Base-by-base conservation (phyloP, 2,113 vertebrate genomes). In the Oreochromis niloticus region DNA sequence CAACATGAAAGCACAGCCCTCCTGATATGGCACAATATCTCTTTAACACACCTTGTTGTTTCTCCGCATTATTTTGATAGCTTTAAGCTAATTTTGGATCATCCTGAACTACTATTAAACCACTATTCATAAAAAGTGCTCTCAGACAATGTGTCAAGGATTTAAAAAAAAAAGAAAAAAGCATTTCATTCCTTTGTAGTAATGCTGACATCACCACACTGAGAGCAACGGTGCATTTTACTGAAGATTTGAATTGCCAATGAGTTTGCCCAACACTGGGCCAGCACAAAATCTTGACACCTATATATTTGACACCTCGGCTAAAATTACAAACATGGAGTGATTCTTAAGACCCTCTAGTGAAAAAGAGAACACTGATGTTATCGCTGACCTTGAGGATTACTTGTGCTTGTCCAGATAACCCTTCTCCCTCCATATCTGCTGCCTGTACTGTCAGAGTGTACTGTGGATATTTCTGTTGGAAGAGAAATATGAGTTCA, bases 281-380 rank as follows among this genome's bases (percentile, higher is more conserved):
- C 7, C 34, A 39, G 63, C 10, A 11, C 63, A 68, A 34, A 41
- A 39, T 39, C 11, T 68, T 11, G 22, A 22, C 22, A 22, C 22
- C 22, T 22, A 22, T 22, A 22, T 24, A 24, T 39, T 68, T 22
- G 63, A 68, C 34, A 68, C 19, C 19, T 34, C 4, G 3, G 34
- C 63, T 22, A 36, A n/a, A 66, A 11, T 39, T n/a, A 7, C 32
- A 68, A 68, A 68, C 4, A 3, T 7, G 63, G 63, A 41, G 34
- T 39, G 66, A 73, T 73, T 46, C 13, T 24, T 14, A 13, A 73
- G 39, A 71, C n/a, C 12, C 19, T 43, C 7, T 24, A 4, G 93
- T 0, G 78, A 98, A 99, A 43, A 16, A 43, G 12, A 71, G 36
- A 24, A 43, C 22, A 27, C 4, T 73, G 22, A 43, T 46, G 13